These are phyloP conservation scores for Leucophora obtusa DNA, from an alignment of 2,888 invertebrate species.

Conservation along the genomic window DNA sequence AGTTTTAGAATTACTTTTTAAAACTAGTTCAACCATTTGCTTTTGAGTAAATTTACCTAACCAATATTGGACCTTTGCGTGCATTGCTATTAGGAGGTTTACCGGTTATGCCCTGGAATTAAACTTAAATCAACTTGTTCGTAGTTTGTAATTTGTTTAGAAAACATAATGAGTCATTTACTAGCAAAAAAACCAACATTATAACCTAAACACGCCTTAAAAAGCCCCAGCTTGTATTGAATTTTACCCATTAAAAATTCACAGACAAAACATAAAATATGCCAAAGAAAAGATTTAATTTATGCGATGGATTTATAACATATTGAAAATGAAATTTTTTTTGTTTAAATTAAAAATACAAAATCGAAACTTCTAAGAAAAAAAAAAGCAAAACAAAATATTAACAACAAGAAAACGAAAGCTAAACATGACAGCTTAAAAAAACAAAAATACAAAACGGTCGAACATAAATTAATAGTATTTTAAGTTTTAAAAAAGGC, in stretches of 20 bases:
- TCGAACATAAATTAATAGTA: slow-evolving; percentile 39
- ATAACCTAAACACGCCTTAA: not conserved
- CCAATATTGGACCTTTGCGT: too few relatives aligned
- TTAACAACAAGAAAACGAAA: slow-evolving; percentile 23
- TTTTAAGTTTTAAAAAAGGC: slow-evolving; percentile 25
- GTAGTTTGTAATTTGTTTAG: too few relatives aligned
- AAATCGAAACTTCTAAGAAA: slow-evolving; percentile 46
- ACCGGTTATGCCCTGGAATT: too few relatives aligned
- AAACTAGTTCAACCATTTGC: too few relatives aligned
- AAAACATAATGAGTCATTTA: not conserved
- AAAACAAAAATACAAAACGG: slow-evolving; percentile 4
- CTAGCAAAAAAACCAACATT: not conserved
- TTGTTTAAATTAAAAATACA: slow-evolving; percentile 18
- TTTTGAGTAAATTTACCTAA: too few relatives aligned
- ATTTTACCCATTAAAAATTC: not conserved
- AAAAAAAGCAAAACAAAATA: not conserved
- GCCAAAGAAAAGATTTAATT: slow-evolving; percentile 34
- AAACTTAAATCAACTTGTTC: too few relatives aligned
- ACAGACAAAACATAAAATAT: slow-evolving; percentile 26
- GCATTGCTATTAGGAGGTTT: too few relatives aligned
- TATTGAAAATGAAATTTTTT: slow-evolving; percentile 48
- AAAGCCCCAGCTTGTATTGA: not conserved
- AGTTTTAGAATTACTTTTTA: too few relatives aligned
- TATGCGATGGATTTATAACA: slow-evolving; percentile 43
- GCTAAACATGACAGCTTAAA: slow-evolving; percentile 58